A percentile compares a stretch with the other conserved stretches of the same genome.
phyloP scores from a whole-genome alignment of 1,140 invertebrate genomes.

The Trichonephila inaurata region DNA sequence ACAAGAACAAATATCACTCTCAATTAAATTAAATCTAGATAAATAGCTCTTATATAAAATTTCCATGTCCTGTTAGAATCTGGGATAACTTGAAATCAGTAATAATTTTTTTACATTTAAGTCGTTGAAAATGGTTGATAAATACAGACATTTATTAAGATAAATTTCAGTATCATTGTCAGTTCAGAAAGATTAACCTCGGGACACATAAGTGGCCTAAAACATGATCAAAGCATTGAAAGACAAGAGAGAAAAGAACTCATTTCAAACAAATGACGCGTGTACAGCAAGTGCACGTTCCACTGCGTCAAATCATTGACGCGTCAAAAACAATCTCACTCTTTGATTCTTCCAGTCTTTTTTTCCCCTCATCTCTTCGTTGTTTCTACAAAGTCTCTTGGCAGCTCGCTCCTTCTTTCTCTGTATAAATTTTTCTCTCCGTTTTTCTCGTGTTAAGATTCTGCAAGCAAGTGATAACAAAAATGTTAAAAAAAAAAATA shows the following conservation, averaged over 20 bases:
- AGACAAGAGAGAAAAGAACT: conserved; percentile 18
- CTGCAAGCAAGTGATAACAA: conserved; percentile 54
- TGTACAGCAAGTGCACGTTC: conserved; percentile 54
- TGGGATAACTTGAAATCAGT: too few relatives aligned
- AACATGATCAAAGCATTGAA: neutral
- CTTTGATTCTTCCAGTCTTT: conserved; percentile 48
- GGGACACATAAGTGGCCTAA: too few relatives aligned
- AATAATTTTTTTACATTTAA: too few relatives aligned
- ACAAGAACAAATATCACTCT: too few relatives aligned
- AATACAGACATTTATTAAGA: too few relatives aligned
- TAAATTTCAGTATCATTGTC: too few relatives aligned
- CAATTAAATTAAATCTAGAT: too few relatives aligned
- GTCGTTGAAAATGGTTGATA: too few relatives aligned
- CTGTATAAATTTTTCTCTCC: neutral
- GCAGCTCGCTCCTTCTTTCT: neutral
- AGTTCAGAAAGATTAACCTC: too few relatives aligned
- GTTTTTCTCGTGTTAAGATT: neutral
- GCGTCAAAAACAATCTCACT: conserved; percentile 73
- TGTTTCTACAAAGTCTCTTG: neutral
- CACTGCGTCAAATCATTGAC: conserved; percentile 61
- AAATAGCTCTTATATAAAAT: too few relatives aligned
- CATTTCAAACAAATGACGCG: conserved; percentile 66
- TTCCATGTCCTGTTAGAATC: too few relatives aligned
- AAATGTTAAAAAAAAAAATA: conserved; percentile 10
- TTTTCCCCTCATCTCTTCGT: neutral